These are phyloP conservation scores for Dryadula phaetusa DNA, from an alignment of 2,888 invertebrate species.

Conservation along the genomic window DNA sequence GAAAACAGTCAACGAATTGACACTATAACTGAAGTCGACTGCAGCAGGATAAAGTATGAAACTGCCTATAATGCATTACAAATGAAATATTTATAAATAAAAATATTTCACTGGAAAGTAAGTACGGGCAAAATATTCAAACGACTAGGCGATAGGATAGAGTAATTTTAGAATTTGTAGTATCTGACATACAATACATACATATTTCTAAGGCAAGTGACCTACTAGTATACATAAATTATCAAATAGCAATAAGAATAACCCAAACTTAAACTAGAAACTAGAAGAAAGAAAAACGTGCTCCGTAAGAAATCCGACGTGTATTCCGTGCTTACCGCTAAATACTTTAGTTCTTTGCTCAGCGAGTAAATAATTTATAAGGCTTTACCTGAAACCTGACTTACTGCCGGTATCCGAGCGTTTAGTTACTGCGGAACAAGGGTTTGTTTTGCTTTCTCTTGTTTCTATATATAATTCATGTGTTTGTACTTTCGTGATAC, in stretches of 20 bases:
- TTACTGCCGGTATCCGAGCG: slow-evolving; percentile 40
- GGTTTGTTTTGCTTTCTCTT: slow-evolving; percentile 38
- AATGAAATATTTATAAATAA: no score
- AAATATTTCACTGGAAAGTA: no score
- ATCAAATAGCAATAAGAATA: slow-evolving; percentile 9
- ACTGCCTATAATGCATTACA: no score
- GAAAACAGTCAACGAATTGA: no score
- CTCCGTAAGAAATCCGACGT: slow-evolving; percentile 56
- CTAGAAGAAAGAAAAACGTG: slow-evolving; percentile 52
- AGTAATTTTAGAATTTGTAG: no score
- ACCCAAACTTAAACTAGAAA: slow-evolving; percentile 21
- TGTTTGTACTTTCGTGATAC: slow-evolving; percentile 25
- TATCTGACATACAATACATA: no score
- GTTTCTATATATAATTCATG: slow-evolving; percentile 30
- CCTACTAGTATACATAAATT: no score
- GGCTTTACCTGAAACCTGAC: slow-evolving; percentile 51
- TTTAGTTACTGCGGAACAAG: slow-evolving; percentile 41
- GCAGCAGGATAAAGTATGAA: no score
- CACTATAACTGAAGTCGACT: no score
- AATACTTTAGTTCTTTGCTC: slow-evolving; percentile 62
- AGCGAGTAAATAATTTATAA: slow-evolving; percentile 67
- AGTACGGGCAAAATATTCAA: no score
- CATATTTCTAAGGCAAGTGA: no score
- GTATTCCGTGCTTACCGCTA: slow-evolving; percentile 54
- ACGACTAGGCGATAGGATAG: no score